phyloP scores from a whole-genome alignment of 2,797 vertebrate species.

The Syngnathus rostellatus region DNA sequence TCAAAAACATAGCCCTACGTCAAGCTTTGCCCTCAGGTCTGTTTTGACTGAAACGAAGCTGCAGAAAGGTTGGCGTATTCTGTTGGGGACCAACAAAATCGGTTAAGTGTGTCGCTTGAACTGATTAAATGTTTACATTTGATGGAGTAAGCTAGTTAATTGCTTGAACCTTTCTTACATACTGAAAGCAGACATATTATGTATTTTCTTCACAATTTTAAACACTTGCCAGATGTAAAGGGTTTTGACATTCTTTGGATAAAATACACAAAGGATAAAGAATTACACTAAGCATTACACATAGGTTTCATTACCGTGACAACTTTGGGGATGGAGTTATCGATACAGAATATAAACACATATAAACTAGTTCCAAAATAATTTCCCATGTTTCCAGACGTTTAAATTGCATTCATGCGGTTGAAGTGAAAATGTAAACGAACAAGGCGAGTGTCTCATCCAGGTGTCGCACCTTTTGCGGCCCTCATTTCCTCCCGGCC shows the following conservation, averaged over 20 bases:
- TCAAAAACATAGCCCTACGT: constrained; percentile 37
- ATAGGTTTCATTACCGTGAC: no score
- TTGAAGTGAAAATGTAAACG: constrained; percentile 32
- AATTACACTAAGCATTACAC: not conserved
- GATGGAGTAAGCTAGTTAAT: not conserved
- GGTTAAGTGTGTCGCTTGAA: constrained; percentile 10
- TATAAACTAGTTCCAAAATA: not conserved
- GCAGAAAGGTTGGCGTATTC: constrained; percentile 52
- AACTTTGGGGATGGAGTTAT: no score
- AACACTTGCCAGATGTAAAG: constrained; percentile 2
- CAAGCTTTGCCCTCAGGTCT: constrained; percentile 51
- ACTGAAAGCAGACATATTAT: not conserved
- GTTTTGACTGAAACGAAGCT: constrained; percentile 63
- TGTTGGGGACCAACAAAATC: constrained; percentile 43
- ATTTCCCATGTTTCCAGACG: constrained; percentile 11
- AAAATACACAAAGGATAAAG: not conserved
- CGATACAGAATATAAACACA: not conserved
- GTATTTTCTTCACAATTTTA: not conserved
- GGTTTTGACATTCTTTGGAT: not conserved
- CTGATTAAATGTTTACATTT: constrained; percentile 22
- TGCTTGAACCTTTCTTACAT: not conserved
- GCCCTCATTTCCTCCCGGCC: constrained; percentile 54
- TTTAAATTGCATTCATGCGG: constrained; percentile 27
- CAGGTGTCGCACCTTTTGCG: constrained; percentile 58
- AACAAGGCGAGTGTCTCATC: constrained; percentile 36